Percentiles rank a stretch among this genome's conserved stretches.
phyloP scores from a whole-genome alignment of 1,140 invertebrate species.

The Drosophila serrata region DNA sequence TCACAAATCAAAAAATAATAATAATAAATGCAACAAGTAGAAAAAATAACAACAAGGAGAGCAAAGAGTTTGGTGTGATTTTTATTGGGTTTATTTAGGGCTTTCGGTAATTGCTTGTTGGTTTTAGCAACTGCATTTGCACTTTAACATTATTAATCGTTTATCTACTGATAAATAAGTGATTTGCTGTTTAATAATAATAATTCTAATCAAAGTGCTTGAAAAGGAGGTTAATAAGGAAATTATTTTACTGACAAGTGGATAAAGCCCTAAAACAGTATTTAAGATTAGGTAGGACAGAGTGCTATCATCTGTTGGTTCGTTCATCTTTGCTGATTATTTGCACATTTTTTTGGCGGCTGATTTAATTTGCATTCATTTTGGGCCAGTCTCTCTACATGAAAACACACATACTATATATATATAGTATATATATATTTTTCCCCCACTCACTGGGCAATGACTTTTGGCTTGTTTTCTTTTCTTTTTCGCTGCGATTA shows the following conservation, averaged over 20 bases:
- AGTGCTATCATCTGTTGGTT: not conserved
- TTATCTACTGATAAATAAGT: not conserved
- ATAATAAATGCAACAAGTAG: no score
- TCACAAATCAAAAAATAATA: constrained; percentile 1
- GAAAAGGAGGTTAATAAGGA: not conserved
- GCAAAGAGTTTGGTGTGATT: constrained; percentile 29
- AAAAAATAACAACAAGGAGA: not conserved
- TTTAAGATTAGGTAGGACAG: not conserved
- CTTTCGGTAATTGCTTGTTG: constrained; percentile 22
- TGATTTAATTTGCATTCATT: constrained; percentile 52
- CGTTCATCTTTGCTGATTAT: constrained; percentile 31
- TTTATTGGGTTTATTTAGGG: constrained; percentile 22
- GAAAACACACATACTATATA: constrained; percentile 7
- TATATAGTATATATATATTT: not conserved
- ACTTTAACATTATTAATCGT: not conserved
- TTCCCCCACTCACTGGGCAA: constrained; percentile 26
- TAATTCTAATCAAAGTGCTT: not conserved
- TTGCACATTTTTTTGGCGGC: constrained; percentile 28
- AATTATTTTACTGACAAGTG: not conserved
- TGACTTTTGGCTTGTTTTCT: constrained; percentile 43
- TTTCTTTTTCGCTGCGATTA: not conserved
- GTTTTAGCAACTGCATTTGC: not conserved
- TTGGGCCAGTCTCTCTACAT: constrained; percentile 8
- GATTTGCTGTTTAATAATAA: not conserved
- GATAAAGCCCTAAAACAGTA: not conserved